Evolutionary conservation across 37 sponge, comb jelly and placozoan genomes (phyloP).

Genomic region (Corticium candelabrum): DNA sequence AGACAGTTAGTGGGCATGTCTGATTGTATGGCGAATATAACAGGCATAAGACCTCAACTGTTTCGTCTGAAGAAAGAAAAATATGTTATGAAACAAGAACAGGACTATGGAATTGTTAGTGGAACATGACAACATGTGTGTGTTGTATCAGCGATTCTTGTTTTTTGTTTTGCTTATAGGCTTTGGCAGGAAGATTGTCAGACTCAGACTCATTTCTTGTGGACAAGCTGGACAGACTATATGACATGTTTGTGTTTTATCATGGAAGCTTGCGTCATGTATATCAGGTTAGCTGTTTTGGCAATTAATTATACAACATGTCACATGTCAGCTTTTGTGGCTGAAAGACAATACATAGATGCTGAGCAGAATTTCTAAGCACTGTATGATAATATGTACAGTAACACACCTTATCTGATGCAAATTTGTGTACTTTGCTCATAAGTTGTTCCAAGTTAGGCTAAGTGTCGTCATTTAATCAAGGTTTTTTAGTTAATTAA

Average conservation of each 20-base stretch:
- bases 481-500: too few relatives aligned
- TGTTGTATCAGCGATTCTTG: too few relatives aligned
- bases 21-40: not conserved
- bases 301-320: not conserved
- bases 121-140: too few relatives aligned
- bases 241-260: not conserved
- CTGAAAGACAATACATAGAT: too few relatives aligned
- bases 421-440: too few relatives aligned
- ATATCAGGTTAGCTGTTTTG: not conserved
- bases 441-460: too few relatives aligned
- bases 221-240: not conserved
- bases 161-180: not conserved
- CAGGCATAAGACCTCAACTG: not conserved
- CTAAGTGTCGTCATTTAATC: too few relatives aligned
- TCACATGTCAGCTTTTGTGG: too few relatives aligned
- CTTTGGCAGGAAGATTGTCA: not conserved
- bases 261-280: constrained; percentile 1
- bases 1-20: constrained; percentile 9
- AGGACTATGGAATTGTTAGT: not conserved
- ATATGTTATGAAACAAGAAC: not conserved
- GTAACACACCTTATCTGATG: too few relatives aligned
- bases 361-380: too few relatives aligned
- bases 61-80: not conserved
- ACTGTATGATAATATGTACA: too few relatives aligned
- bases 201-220: not conserved